Evolutionary conservation across 2,888 invertebrate species (phyloP).

Genomic region (Eurois occulta): DNA sequence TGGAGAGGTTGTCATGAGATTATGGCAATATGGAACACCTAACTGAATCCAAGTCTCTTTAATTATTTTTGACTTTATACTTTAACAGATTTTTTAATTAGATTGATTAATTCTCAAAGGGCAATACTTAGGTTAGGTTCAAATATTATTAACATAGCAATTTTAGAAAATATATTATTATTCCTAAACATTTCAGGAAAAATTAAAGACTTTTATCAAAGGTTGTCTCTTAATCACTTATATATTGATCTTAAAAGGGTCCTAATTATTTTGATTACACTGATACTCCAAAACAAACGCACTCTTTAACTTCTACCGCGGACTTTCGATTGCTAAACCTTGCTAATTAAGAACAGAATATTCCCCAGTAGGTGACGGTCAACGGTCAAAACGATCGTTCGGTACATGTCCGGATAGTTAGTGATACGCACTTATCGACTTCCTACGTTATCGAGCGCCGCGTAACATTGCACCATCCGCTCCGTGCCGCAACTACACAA

Average conservation of each 20-base stretch:
- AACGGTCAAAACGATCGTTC: slow-evolving; percentile 63
- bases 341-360: slow-evolving; percentile 6
- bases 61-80: not conserved
- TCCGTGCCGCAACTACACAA: slow-evolving; percentile 60
- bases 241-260: not conserved
- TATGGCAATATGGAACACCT: not conserved
- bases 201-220: not conserved
- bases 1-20: not conserved
- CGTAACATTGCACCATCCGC: slow-evolving; percentile 77
- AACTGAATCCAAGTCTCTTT: not conserved
- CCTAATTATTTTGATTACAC: not conserved
- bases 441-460: slow-evolving; percentile 81
- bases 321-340: not conserved
- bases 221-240: not conserved
- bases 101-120: not conserved
- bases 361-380: slow-evolving; percentile 60
- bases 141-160: not conserved
- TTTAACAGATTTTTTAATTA: not conserved
- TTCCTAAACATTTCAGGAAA: not conserved
- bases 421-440: slow-evolving; percentile 81
- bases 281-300: slow-evolving; percentile 16
- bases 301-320: not conserved
- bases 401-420: slow-evolving; percentile 69
- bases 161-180: not conserved
- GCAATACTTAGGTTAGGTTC: not conserved